Percentiles rank a stretch among this genome's conserved stretches.
These are phyloP conservation scores for Pollimyrus isidori DNA, from an alignment of 2,113 vertebrate genomes.

Conservation along the genomic window DNA sequence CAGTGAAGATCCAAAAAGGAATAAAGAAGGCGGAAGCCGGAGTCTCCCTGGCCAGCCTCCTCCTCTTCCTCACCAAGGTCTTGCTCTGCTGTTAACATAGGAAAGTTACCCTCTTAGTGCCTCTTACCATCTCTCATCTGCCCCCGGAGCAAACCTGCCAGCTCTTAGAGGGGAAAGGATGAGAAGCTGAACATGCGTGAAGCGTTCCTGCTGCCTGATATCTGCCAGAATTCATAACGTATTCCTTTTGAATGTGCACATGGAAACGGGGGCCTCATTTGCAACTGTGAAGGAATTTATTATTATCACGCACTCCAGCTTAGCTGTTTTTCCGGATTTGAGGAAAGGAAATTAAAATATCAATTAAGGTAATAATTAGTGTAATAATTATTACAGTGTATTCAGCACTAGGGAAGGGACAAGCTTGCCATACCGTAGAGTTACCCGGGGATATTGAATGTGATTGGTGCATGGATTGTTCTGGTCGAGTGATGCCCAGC, in stretches of 20 bases:
- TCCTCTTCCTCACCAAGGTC: neutral
- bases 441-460: neutral
- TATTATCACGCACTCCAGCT: neutral
- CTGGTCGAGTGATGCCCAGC: neutral
- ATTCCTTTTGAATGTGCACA: neutral
- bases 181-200: neutral
- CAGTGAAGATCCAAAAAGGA: neutral
- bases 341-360: neutral
- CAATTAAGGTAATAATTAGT: slow-evolving; percentile 9
- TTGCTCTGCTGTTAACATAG: neutral
- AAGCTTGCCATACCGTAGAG: neutral
- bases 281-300: neutral
- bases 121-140: neutral
- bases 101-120: neutral
- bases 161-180: neutral
- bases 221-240: neutral
- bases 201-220: neutral
- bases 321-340: neutral
- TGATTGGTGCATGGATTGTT: neutral
- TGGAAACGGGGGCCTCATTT: neutral
- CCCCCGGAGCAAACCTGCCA: neutral
- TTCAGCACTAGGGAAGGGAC: neutral
- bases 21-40: neutral
- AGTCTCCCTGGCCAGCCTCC: neutral
- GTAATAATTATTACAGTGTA: neutral